phyloP scores from a whole-genome alignment of 2,797 vertebrate genomes.

The Leuciscus waleckii region DNA sequence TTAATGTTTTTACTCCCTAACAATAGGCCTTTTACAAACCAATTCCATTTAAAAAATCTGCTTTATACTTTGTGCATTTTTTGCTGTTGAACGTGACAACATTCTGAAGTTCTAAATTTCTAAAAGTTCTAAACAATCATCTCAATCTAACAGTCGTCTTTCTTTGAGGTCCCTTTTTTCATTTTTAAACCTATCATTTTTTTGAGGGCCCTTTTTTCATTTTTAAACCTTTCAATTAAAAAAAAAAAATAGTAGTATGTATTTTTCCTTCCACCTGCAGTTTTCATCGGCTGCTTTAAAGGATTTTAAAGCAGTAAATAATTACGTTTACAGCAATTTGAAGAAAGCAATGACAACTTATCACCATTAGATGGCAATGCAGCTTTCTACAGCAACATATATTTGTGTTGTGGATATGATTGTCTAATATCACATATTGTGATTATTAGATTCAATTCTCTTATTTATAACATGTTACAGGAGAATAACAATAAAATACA shows the following conservation, averaged over 20 bases:
- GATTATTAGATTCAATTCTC: neutral
- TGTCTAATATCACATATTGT: neutral
- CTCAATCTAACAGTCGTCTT: neutral
- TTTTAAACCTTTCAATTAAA: neutral
- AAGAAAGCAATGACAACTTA: neutral
- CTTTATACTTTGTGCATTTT: too few relatives aligned
- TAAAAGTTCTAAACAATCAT: neutral
- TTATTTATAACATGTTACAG: neutral
- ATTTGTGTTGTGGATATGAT: neutral
- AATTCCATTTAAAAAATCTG: too few relatives aligned
- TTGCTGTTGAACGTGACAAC: too few relatives aligned
- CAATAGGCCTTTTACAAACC: neutral
- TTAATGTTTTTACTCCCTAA: neutral
- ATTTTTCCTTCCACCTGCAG: neutral
- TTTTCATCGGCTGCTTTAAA: neutral
- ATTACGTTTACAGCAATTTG: neutral
- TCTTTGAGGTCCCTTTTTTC: neutral
- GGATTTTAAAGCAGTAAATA: neutral
- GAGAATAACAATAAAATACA: neutral
- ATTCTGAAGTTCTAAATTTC: too few relatives aligned
- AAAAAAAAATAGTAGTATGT: too few relatives aligned
- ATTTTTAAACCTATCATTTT: neutral
- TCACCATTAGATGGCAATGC: conserved; percentile 21
- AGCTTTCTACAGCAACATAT: conserved; percentile 1
- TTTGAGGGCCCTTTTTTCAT: neutral